phyloP scores from a whole-genome alignment of 1,140 invertebrate species.

The Whitmania pigra region DNA sequence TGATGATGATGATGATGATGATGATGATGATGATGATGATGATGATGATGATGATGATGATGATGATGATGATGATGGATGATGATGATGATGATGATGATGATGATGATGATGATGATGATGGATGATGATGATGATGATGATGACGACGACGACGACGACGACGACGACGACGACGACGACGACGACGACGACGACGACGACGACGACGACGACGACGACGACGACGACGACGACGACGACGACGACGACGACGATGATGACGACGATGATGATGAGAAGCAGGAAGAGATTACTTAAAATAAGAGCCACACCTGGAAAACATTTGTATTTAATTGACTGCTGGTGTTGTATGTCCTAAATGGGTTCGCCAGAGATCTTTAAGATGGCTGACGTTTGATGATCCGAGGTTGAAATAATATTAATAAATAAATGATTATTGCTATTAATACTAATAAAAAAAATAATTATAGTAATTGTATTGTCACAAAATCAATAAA shows the following conservation, averaged over 20 bases:
- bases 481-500: no score
- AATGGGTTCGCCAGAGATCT: no score
- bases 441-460: no score
- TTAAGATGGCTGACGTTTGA: no score
- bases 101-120: slow-evolving; percentile 47
- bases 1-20: slow-evolving; percentile 49
- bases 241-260: slow-evolving; percentile 22
- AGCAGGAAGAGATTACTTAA: neutral
- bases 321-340: no score
- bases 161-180: slow-evolving; percentile 28
- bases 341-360: no score
- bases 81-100: slow-evolving; percentile 23
- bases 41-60: slow-evolving; percentile 24
- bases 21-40: slow-evolving; percentile 21
- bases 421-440: no score
- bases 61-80: slow-evolving; percentile 10
- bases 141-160: slow-evolving; percentile 21
- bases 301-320: no score
- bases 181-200: slow-evolving; percentile 49
- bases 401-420: no score
- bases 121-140: slow-evolving; percentile 52
- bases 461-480: no score
- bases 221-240: slow-evolving; percentile 33
- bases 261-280: neutral
- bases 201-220: slow-evolving; percentile 49